Conservation (phyloP, 1,140 invertebrate genomes). For the Oppia nitens region DNA sequence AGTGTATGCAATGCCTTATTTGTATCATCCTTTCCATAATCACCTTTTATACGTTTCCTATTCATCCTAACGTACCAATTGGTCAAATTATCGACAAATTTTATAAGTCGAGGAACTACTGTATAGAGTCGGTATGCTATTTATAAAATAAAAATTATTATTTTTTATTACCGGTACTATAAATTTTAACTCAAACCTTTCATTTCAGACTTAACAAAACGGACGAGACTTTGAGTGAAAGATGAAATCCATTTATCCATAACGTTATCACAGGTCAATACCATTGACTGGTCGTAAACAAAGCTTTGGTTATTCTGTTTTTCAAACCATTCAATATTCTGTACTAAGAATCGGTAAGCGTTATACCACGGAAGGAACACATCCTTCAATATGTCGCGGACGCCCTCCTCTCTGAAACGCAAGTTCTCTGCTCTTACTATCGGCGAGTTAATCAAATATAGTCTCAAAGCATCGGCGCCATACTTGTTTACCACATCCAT, state of each 20-base stretch:
- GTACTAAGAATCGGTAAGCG: slow-evolving; percentile 85
- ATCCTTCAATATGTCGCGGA: slow-evolving; percentile 88
- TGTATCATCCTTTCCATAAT: slow-evolving; percentile 54
- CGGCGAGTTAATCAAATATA: slow-evolving; percentile 96
- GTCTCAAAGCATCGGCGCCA: slow-evolving; percentile 84
- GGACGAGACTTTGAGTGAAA: slow-evolving; percentile 77
- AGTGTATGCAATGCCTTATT: slow-evolving; percentile 67
- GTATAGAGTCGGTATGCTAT: slow-evolving; percentile 79
- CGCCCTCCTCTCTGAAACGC: slow-evolving; percentile 91
- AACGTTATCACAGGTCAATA: slow-evolving; percentile 44
- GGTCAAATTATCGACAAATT: slow-evolving; percentile 92
- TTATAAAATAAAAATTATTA: slow-evolving; percentile 10
- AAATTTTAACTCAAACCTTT: slow-evolving; percentile 26
- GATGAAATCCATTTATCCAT: slow-evolving; percentile 98
- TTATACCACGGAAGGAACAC: slow-evolving; percentile 99
- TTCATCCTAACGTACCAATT: slow-evolving; percentile 99
- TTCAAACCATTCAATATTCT: slow-evolving; percentile 70
- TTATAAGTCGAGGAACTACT: slow-evolving; percentile 77
- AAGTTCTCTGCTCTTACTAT: slow-evolving; percentile 93
- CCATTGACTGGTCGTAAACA: slow-evolving; percentile 6
- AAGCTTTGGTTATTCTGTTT: slow-evolving; percentile 34
- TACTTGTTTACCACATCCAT: slow-evolving; percentile 77
- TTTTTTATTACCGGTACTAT: not conserved
- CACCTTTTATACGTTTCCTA: slow-evolving; percentile 73
- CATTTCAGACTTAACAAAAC: slow-evolving; percentile 85